Evolutionary conservation across 2,113 vertebrate species (phyloP).

Genomic region (Callaeas wilsoni): DNA sequence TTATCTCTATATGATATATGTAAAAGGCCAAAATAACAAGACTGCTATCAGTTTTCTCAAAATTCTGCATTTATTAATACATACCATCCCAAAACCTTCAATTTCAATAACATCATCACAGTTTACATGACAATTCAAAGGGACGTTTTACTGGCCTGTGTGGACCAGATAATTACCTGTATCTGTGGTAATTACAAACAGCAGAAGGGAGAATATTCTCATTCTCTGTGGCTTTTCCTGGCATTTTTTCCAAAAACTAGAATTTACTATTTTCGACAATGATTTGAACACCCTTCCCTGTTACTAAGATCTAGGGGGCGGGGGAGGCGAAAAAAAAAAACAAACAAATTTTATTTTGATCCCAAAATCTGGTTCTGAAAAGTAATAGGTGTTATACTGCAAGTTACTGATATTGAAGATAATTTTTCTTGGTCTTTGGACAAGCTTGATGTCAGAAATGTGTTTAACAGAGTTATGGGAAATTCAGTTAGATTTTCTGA

Average conservation of each 20-base stretch:
- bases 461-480: neutral
- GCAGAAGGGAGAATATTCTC: neutral
- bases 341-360: neutral
- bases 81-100: neutral
- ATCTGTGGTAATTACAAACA: neutral
- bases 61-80: neutral
- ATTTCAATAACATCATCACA: neutral
- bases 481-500: neutral
- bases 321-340: neutral
- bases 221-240: neutral
- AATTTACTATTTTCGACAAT: neutral
- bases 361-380: neutral
- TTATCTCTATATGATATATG: neutral
- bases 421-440: neutral
- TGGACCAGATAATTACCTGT: rapidly evolving
- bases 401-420: neutral
- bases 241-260: neutral
- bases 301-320: neutral
- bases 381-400: neutral
- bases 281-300: neutral
- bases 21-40: neutral
- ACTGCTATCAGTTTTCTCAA: neutral
- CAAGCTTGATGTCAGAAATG: neutral
- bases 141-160: neutral
- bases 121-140: neutral